A percentile compares a stretch with the other conserved stretches of the same genome.
Evolutionary conservation across 30 jellyfish, hydroid and myxozoan species (phyloP).

Genomic region (Catostylus mosaicus): DNA sequence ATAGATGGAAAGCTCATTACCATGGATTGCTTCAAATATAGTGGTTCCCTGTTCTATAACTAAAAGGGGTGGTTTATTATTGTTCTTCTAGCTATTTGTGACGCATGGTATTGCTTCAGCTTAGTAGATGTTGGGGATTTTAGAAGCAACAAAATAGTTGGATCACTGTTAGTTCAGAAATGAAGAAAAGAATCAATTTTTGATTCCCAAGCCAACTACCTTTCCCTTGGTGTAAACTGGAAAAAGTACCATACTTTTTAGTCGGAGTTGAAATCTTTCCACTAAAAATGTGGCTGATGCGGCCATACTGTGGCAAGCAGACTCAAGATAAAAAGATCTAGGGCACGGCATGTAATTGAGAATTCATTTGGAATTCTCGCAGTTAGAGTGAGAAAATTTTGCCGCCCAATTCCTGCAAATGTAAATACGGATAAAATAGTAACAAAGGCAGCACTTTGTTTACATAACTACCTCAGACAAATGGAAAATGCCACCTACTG

Average conservation of each 20-base stretch:
- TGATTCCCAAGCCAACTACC: constrained; percentile 1
- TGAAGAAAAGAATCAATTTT: constrained; percentile 10
- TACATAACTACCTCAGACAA: constrained; percentile 33
- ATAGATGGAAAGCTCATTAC: constrained; percentile 61
- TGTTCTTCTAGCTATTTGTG: constrained; percentile 61
- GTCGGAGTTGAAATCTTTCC: constrained; percentile 67
- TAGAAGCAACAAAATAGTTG: not conserved
- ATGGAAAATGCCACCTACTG: constrained; percentile 52
- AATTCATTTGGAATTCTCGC: constrained; percentile 42
- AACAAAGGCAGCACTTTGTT: constrained; percentile 8
- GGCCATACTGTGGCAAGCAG: constrained; percentile 56
- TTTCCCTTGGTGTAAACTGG: not conserved
- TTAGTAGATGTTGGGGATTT: not conserved
- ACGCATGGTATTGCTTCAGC: constrained; percentile 15
- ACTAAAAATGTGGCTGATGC: constrained; percentile 68
- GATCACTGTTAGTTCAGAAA: constrained; percentile 4
- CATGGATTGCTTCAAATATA: constrained; percentile 34
- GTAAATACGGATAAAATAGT: constrained; percentile 11
- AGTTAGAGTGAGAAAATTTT: constrained; percentile 31
- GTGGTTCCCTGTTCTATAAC: constrained; percentile 41
- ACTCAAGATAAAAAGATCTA: not conserved
- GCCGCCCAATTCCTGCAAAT: constrained; percentile 10
- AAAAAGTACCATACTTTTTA: constrained; percentile 47
- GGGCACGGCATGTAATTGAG: constrained; percentile 48
- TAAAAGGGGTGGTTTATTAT: constrained; percentile 34